phyloP scores from a whole-genome alignment of 2,113 vertebrate genomes.

The Prunella fulvescens region DNA sequence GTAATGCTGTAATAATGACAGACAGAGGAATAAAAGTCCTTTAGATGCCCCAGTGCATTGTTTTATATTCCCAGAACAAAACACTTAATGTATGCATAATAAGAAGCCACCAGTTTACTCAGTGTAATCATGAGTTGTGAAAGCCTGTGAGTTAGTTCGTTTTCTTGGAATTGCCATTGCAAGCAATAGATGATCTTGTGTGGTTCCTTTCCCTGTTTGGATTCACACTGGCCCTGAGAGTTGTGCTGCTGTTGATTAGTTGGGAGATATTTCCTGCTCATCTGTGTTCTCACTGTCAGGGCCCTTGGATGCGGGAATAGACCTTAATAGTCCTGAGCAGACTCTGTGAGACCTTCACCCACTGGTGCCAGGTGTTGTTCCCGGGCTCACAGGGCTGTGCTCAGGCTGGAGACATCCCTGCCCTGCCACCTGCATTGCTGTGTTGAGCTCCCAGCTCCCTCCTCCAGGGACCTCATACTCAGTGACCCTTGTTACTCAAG shows the following conservation, averaged over 20 bases:
- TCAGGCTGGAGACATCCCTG: neutral
- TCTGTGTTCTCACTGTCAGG: neutral
- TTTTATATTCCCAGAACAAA: conserved; percentile 8
- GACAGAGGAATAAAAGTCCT: neutral
- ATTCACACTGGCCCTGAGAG: neutral
- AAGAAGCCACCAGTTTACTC: neutral
- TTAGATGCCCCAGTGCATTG: neutral
- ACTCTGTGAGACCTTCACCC: neutral
- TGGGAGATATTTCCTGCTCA: neutral
- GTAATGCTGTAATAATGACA: neutral
- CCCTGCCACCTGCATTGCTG: fast-evolving
- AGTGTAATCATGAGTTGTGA: neutral
- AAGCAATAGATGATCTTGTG: neutral
- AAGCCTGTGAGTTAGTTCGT: neutral
- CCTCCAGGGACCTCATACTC: neutral
- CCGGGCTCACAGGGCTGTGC: neutral
- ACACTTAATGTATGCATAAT: neutral
- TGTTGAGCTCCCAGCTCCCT: neutral
- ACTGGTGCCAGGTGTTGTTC: neutral
- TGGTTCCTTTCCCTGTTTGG: neutral
- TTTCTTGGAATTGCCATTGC: neutral
- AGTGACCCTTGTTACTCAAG: neutral
- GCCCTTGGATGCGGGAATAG: neutral
- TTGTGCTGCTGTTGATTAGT: neutral
- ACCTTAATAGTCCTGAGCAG: neutral